Evolutionary conservation across 2,797 vertebrate species (phyloP).

Genomic region (Anabacerthia variegaticeps): DNA sequence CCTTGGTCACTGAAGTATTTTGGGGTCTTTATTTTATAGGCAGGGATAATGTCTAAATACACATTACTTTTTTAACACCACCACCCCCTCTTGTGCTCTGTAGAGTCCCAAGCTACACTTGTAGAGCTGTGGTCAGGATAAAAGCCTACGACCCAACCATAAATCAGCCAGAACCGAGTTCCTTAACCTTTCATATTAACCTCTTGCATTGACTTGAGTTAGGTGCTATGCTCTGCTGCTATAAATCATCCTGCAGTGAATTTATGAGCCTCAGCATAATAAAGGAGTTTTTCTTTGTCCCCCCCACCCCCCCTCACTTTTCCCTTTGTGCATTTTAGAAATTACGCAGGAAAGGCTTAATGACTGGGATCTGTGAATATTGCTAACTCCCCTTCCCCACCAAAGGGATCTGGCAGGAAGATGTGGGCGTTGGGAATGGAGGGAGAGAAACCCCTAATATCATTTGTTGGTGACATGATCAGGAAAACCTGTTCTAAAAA

Average conservation of each 20-base stretch:
- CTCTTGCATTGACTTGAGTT: constrained; percentile 79
- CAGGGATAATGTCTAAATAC: constrained; percentile 62
- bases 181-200: constrained; percentile 84
- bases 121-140: constrained; percentile 69
- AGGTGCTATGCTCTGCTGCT: constrained; percentile 71
- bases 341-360: constrained; percentile 52
- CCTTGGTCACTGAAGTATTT: constrained; percentile 36
- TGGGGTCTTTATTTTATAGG: constrained; percentile 61
- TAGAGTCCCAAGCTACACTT: constrained; percentile 54
- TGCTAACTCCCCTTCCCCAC: constrained; percentile 5
- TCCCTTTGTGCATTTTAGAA: constrained; percentile 37
- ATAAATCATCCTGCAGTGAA: constrained; percentile 76
- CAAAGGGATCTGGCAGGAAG: constrained; percentile 60
- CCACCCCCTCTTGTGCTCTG: constrained; percentile 42
- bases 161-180: constrained; percentile 78
- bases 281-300: constrained; percentile 39
- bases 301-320: neutral
- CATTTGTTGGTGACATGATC: neutral
- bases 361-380: constrained; percentile 34
- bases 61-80: constrained; percentile 63
- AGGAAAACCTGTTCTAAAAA: constrained; percentile 36
- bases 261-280: constrained; percentile 75
- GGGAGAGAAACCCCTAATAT: constrained; percentile 28
- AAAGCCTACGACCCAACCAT: constrained; percentile 69
- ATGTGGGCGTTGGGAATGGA: neutral